Percentiles rank a stretch among this genome's conserved stretches.
phyloP scores from a whole-genome alignment of 1,140 invertebrate species.

The Akabosia matsudoensis region DNA sequence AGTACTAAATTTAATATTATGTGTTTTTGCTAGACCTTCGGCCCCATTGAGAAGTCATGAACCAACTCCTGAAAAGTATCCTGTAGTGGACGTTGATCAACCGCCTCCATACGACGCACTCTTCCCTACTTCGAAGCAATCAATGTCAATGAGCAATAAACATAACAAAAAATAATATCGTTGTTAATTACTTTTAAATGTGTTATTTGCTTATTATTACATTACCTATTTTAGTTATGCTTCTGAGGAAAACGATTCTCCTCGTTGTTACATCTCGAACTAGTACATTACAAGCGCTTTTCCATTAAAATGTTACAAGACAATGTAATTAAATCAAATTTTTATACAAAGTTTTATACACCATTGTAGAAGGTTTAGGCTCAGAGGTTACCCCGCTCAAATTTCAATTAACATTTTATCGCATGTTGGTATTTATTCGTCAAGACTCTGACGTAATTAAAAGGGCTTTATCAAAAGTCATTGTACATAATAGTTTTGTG shows the following conservation, averaged over 20 bases:
- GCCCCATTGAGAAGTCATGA: constrained; percentile 36
- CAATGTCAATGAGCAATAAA: neutral
- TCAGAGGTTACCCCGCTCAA: no score
- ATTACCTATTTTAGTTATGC: neutral
- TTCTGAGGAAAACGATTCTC: neutral
- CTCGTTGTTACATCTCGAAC: no score
- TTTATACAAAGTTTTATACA: no score
- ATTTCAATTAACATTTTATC: no score
- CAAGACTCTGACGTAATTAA: no score
- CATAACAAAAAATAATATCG: neutral
- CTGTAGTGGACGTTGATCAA: constrained; percentile 27
- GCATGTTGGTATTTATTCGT: no score
- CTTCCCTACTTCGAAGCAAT: constrained; percentile 23
- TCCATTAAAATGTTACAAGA: no score
- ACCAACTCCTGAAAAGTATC: constrained; percentile 18
- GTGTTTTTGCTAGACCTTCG: constrained; percentile 23
- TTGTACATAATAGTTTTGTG: no score
- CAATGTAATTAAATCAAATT: no score
- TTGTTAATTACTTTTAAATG: neutral
- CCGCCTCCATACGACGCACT: constrained; percentile 36
- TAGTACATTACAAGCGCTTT: no score
- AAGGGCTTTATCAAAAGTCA: no score
- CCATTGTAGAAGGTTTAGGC: no score
- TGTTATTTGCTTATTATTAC: neutral
- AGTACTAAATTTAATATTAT: neutral